Evolutionary conservation across 2,888 invertebrate genomes (phyloP), one percentile per base, ranked within the genome.

Genomic region (Gonocerus acuteangulatus): DNA sequence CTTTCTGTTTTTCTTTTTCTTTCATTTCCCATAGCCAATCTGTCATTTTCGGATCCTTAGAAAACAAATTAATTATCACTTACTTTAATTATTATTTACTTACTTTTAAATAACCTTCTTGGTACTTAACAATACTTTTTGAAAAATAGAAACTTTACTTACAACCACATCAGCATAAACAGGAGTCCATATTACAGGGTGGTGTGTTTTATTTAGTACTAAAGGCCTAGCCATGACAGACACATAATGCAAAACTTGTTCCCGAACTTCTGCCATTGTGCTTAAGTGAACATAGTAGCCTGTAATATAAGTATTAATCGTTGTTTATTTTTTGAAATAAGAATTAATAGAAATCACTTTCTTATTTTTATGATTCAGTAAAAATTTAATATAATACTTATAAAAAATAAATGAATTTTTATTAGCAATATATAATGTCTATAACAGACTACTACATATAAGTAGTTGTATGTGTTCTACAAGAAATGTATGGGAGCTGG

Each of bases 251-350:
- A 97, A 77, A 1, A 85, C 96, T 77, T 97, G 89, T 77, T 99
- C 99, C 61, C 95, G 85, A 39, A 97, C 97, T 78, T 99, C 99
- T 0, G 97, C 95, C 72, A 94, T 80, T 27, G 96, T 96, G 68
- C 94, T 93, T 56, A 99, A 83, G 73, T 97, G 97, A 19, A 95
- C 94, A 78, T 91, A 95, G 75, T 87, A 95, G 11, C 95, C 95
- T 80, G 70, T 2, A 71, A 69, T 16, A n/a, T n/a, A n/a, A n/a
- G n/a, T n/a, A n/a, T n/a, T n/a, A n/a, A n/a, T 32, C 36, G 16
- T 16, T 22, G 36, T 21, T 52, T 15, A 52, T 36, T 36, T 21
- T 45, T 23, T 54, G 32, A 44, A 54, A n/a, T n/a, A n/a, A 39
- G 39, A 21, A 45, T n/a, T 47, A 47, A 47, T 47, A 13, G n/a